These are phyloP conservation scores for Machimus atricapillus DNA, from an alignment of 2,888 invertebrate genomes.

Conservation along the genomic window DNA sequence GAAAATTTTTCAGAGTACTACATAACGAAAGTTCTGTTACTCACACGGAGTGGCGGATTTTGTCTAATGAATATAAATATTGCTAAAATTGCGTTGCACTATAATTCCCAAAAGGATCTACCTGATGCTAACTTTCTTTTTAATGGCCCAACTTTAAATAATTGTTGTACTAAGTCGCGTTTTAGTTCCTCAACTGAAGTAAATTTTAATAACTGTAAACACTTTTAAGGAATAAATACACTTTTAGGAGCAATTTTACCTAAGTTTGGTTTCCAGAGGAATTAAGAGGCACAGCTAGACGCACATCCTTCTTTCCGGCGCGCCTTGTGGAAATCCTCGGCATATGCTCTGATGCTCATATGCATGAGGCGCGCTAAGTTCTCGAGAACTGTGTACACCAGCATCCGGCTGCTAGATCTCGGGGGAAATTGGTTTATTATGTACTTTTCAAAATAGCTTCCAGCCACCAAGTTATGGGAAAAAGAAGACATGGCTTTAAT, in stretches of 20 bases:
- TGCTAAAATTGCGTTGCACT: background rate
- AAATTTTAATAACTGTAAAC: conserved; percentile 45
- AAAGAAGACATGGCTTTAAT: conserved; percentile 46
- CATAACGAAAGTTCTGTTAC: conserved; percentile 40
- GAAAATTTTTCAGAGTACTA: background rate
- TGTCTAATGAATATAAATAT: conserved; percentile 44
- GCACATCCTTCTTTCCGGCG: background rate
- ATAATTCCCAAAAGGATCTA: conserved; percentile 32
- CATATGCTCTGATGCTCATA: background rate
- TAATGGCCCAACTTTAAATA: conserved; percentile 28
- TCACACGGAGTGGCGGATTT: background rate
- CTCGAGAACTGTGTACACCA: background rate
- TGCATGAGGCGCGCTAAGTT: background rate
- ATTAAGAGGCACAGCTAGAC: background rate
- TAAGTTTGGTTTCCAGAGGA: background rate
- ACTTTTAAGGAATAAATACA: conserved; percentile 24
- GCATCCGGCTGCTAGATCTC: conserved; percentile 12
- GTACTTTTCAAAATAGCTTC: conserved; percentile 46
- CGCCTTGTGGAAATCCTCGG: background rate
- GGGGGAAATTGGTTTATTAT: conserved; percentile 46
- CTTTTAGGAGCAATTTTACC: background rate
- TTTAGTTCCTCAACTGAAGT: conserved; percentile 21
- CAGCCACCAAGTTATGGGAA: conserved; percentile 37
- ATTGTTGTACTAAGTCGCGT: background rate
- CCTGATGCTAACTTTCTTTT: conserved; percentile 39